A percentile compares a stretch with the other conserved stretches of the same genome.
These are phyloP conservation scores for Nylanderia fulva DNA, from an alignment of 1,140 invertebrate species.

Conservation along the genomic window DNA sequence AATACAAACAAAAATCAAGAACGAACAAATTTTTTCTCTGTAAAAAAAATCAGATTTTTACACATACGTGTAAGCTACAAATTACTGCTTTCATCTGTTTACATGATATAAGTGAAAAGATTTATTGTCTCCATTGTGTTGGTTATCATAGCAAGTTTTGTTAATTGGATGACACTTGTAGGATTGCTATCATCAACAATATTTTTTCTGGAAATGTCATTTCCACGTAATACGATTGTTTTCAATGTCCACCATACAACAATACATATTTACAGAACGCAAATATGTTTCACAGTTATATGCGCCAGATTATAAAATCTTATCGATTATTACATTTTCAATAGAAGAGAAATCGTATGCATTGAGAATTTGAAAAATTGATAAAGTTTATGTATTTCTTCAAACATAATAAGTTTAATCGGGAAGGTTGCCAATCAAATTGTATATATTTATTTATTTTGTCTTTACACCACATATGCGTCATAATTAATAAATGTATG, in stretches of 20 bases:
- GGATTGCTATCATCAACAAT: constrained; percentile 42
- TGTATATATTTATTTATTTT: no score
- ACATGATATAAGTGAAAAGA: constrained; percentile 21
- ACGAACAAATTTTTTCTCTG: no score
- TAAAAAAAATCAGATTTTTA: constrained; percentile 15
- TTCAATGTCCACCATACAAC: constrained; percentile 26
- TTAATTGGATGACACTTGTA: constrained; percentile 39
- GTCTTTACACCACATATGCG: no score
- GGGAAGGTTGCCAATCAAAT: no score
- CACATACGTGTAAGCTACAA: background rate
- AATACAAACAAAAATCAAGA: background rate
- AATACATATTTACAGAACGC: background rate
- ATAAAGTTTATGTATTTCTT: background rate
- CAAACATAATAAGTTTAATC: background rate
- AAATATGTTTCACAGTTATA: constrained; percentile 29
- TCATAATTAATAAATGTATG: background rate
- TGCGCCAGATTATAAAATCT: constrained; percentile 8
- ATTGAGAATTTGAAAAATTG: background rate
- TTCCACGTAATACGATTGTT: constrained; percentile 51
- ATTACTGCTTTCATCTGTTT: constrained; percentile 28
- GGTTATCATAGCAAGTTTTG: background rate
- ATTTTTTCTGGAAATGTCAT: constrained; percentile 63
- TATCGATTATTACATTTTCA: background rate
- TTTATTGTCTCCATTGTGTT: constrained; percentile 43
- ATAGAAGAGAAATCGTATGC: background rate